Evolutionary conservation across 2,888 invertebrate genomes (phyloP), one percentile per base, ranked within the genome.

Genomic region (Erynnis tages): DNA sequence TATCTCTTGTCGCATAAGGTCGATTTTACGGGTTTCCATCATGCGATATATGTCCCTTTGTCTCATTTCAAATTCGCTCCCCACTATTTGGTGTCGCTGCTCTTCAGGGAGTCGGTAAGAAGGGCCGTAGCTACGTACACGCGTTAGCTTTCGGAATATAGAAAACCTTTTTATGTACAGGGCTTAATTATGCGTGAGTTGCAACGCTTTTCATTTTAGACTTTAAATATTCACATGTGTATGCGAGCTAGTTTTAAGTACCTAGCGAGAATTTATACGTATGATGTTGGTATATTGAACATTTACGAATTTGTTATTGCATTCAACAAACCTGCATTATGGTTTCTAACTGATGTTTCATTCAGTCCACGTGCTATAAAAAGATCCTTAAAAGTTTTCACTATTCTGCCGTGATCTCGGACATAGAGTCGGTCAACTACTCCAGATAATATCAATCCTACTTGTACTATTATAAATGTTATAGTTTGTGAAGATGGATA

Each of bases 11-110:
- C 58, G 52, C 63, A 61, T 82, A 88, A 76, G 76, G 87, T 82
- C 69, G 69, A 58, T 76, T 83, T 81, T 83, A 48, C 69, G 35
- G 61, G 60, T 56, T 56, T 56, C 62, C 35, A 49, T 38, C 49
- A 49, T 56, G 66, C 69, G 66, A 73, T 76, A 81, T 84, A 83
- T 74, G 80, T 70, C 73, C 66, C 76, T 84, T 86, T 82, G 81
- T 83, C 75, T 73, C 71, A 76, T 81, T 80, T 82, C 81, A 80
- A 84, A 83, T 81, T 82, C 78, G 76, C 77, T 79, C 83, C 77
- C 78, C 73, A 79, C 81, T 85, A 79, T 87, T 88, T 84, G 85
- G 83, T 84, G 86, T 82, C 82, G 79, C 78, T 74, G 74, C 86
- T 79, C 82, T 83, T 75, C 76, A 78, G 73, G 73, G 77, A 49